phyloP scores from a whole-genome alignment of 1,140 invertebrate species.

The Agrypnia vestita region DNA sequence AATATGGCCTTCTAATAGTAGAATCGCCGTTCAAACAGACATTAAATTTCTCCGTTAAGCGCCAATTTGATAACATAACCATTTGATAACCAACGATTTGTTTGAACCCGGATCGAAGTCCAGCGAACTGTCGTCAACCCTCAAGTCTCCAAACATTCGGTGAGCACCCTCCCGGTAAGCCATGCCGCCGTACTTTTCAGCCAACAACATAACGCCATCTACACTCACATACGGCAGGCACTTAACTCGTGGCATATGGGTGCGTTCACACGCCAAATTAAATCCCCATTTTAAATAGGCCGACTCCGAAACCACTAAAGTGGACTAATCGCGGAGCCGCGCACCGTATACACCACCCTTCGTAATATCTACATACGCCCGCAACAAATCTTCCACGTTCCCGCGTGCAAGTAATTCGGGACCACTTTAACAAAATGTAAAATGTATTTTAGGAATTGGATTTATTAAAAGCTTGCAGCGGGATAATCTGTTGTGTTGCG shows the following conservation, averaged over 20 bases:
- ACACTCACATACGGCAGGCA: constrained; percentile 19
- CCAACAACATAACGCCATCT: constrained; percentile 35
- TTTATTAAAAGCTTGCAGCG: background rate
- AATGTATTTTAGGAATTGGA: background rate
- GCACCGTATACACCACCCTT: background rate
- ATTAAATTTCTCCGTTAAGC: no score
- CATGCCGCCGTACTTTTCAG: background rate
- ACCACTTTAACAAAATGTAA: background rate
- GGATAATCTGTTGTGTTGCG: no score
- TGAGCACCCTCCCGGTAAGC: constrained; percentile 26
- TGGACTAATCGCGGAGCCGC: constrained; percentile 52
- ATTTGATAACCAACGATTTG: constrained; percentile 9
- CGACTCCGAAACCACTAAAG: constrained; percentile 56
- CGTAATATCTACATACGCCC: no score
- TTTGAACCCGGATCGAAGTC: constrained; percentile 25
- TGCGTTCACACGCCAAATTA: constrained; percentile 53
- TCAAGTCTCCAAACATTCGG: background rate
- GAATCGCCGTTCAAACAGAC: no score
- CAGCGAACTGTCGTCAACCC: constrained; percentile 16
- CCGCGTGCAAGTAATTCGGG: background rate
- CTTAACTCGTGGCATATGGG: constrained; percentile 52
- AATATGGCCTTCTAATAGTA: no score
- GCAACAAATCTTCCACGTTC: no score
- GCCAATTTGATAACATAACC: no score
- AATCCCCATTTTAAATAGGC: constrained; percentile 53